Evolutionary conservation across 2,113 vertebrate species (phyloP), one percentile per base, ranked within the genome.

Genomic region (Lamprologus tigripictilis): DNA sequence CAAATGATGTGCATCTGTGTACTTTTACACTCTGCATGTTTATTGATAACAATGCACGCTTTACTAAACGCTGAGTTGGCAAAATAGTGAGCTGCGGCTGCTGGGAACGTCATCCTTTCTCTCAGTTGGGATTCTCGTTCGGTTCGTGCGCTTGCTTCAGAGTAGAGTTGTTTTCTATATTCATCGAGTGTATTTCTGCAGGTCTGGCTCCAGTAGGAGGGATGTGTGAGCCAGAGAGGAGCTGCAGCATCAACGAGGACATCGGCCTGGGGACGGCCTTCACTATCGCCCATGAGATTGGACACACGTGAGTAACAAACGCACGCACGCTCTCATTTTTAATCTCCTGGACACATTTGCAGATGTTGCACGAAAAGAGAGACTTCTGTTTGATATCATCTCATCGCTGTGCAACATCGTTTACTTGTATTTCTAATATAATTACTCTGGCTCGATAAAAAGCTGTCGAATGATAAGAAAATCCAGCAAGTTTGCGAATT

Each of bases 211-310:
- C 98, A 0, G 99, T 99, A 4, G 98, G 98, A 0, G 99, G 99
- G 76, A 99, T 99, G 99, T 99, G 99, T 7, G 99, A 99, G 80
- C 96, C 98, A 1, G 99, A 99, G 91, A 94, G 99, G 42, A 99
- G 99, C 93, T 99, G 99, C 94, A 99, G 98, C 94, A 98, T 99
- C 95, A 99, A 99, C 0, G 99, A 99, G 91, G 98, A 99, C 96
- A 99, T 99, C 3, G 99, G 99, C 35, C 95, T 99, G 89, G 99
- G 98, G 84, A 99, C 99, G 0, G 98, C 99, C 1, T 99, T 99
- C 96, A 99, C 99, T 89, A 99, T 99, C 5, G 98, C 99, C 88
- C 99, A 99, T 0, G 99, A 99, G 97, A 99, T 99, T 0, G 99
- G 99, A 94, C 99, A 99, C 96, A 99, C 98, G 99, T 99, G 95